Evolutionary conservation across 2,113 vertebrate genomes (phyloP), one percentile per base, ranked within the genome.

Genomic region (Heliornis fulica): DNA sequence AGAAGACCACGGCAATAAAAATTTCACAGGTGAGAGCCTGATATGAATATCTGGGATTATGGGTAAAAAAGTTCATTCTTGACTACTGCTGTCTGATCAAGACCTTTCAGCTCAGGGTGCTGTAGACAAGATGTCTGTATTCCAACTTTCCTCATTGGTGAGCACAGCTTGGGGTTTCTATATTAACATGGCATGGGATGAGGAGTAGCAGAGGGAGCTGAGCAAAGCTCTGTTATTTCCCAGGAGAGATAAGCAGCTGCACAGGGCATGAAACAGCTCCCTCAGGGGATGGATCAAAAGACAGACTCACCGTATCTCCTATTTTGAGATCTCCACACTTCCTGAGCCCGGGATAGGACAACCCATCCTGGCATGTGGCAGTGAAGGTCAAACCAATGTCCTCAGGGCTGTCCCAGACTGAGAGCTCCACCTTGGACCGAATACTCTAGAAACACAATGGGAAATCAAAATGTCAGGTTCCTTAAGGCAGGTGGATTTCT

Each of bases 391-490:
- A 97, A 51, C 98, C 98, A 87, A 99, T 96, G 88, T 99, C 99
- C 87, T 99, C 99, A 8, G 99, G 99, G 82, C 98, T 99, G 94
- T 99, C 99, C 98, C 98, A 99, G 38, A 99, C 99, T 0, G 98
- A 99, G 87, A 99, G 97, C 94, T 99, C 99, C 96, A 99, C 99
- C 95, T 99, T 99, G 29, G 99, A 99, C 28, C 99, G 98, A 93
- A 99, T 99, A 93, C 99, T 99, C 99, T 99, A 97, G 59, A 96
- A 80, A 88, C 38, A 90, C 40, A 85, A 92, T 0, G 10, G 64
- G 43, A 95, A 95, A 94, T 48, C 72, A 93, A 83, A 54, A 32
- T 3, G 13, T 85, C 14, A 88, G 48, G 7, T 94, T 36, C 91
- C 71, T 15, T 64, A 83, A 85, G n/a, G 53, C 1, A 4, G 34